Evolutionary conservation across 2,888 invertebrate genomes (phyloP), one percentile per base, ranked within the genome.

Genomic region (Drosophila bunnanda): DNA sequence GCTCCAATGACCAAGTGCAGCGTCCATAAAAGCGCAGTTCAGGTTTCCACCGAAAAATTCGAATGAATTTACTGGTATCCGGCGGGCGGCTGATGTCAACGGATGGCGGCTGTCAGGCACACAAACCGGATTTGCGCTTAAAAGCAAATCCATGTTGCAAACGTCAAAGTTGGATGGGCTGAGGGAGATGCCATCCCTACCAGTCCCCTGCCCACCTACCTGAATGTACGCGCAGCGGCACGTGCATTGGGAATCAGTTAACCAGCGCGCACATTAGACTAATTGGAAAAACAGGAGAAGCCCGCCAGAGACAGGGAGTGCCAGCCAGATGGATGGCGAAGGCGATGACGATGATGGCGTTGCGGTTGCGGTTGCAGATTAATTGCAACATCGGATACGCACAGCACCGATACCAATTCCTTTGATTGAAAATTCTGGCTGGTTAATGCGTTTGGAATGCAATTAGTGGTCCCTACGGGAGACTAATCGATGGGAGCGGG

Each of bases 61-160:
- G 6, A n/a, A 44, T 43, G 25, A 53, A 30, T 55, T 53, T 32
- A 15, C 30, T 10, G 38, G 38, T 67, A 32, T 25, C 46, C 22
- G 20, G 36, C 8, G 12, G 20, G 12, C 8, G 43, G 25, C 25
- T 22, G 44, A 52, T 44, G 13, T 17, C 55, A 28, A 30, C 15
- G 25, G 28, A 17, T 39, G n/a, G 30, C 22, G 44, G 25, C 38
- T 39, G 44, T 36, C 38, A 22, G 46, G 38, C 44, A 20, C 62
- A 77, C 46, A 46, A 48, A 44, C 39, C 61, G 64, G 50, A 30
- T 60, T 62, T 52, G 15, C 56, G 53, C 67, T 71, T 83, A 73
- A 86, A 82, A 82, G 86, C 76, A 71, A 76, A 70, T 73, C 64
- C 78, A 78, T 82, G 86, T 83, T 69, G 64, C 73, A 69, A 54